Percentiles rank a stretch among this genome's conserved stretches.
phyloP scores from a whole-genome alignment of 2,113 vertebrate genomes.

The Talpa occidentalis region DNA sequence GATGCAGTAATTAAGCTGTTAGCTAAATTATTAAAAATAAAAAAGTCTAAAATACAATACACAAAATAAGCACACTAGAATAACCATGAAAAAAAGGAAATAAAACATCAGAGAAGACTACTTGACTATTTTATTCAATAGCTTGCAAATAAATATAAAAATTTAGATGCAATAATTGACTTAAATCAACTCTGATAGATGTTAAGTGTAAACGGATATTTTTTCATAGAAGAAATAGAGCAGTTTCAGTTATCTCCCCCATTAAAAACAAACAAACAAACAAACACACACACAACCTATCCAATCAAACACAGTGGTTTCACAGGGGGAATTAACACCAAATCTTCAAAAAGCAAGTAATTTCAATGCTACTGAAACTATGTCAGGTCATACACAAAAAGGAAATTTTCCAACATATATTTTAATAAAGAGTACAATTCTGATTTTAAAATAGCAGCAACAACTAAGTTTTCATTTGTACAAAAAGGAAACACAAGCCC shows the following conservation, averaged over 20 bases:
- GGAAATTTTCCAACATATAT: neutral
- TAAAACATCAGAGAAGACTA: neutral
- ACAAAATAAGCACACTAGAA: neutral
- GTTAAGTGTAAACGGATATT: neutral
- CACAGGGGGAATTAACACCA: neutral
- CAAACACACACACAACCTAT: too few relatives aligned
- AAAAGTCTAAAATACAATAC: neutral
- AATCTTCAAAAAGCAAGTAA: neutral
- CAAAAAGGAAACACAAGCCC: neutral
- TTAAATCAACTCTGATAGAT: neutral
- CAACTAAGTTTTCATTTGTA: neutral
- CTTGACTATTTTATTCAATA: neutral
- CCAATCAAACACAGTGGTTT: neutral
- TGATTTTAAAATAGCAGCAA: neutral
- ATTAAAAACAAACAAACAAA: too few relatives aligned
- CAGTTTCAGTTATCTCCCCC: neutral
- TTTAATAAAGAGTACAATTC: neutral
- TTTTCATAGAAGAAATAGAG: neutral
- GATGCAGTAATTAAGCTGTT: neutral
- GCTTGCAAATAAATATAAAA: neutral
- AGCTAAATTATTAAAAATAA: slow-evolving; percentile 2
- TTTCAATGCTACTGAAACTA: neutral
- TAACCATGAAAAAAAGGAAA: neutral
- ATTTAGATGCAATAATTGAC: neutral
- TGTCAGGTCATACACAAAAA: neutral